A percentile compares a stretch with the other conserved stretches of the same genome.
phyloP scores from a whole-genome alignment of 2,888 invertebrate species.

The Campoletis raptor region DNA sequence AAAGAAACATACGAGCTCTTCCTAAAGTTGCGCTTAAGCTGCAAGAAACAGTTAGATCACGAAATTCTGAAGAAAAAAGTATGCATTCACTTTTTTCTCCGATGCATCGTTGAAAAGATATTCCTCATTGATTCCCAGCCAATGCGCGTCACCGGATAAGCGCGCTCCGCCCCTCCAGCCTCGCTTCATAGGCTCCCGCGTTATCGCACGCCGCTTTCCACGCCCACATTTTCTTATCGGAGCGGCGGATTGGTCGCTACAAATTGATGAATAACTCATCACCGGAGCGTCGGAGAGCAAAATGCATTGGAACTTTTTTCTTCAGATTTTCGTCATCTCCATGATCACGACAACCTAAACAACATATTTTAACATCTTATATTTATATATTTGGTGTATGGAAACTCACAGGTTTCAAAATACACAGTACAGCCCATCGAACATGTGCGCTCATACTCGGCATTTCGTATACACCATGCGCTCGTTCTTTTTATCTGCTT shows the following conservation, averaged over 20 bases:
- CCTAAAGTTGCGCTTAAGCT: neutral
- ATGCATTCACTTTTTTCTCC: neutral
- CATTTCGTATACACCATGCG: constrained; percentile 31
- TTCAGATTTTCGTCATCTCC: neutral
- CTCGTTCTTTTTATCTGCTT: neutral
- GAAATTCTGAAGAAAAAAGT: constrained; percentile 7
- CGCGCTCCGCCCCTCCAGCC: neutral
- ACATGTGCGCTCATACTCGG: constrained; percentile 22
- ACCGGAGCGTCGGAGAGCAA: neutral
- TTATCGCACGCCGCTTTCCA: neutral
- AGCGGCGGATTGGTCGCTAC: neutral
- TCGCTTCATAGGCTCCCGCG: neutral
- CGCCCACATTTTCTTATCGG: neutral
- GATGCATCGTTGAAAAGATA: neutral
- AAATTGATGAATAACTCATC: neutral
- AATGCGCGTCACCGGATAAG: neutral
- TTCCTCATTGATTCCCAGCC: neutral
- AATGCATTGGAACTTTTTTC: neutral
- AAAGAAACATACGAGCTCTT: neutral
- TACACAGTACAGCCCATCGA: constrained; percentile 16
- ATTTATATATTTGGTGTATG: constrained; percentile 13
- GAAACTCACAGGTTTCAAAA: constrained; percentile 37
- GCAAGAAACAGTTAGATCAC: neutral
- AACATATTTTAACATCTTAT: neutral
- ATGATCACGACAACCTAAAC: neutral